phyloP scores from a whole-genome alignment of 2,888 invertebrate genomes.

The Dichetophora obliterata region DNA sequence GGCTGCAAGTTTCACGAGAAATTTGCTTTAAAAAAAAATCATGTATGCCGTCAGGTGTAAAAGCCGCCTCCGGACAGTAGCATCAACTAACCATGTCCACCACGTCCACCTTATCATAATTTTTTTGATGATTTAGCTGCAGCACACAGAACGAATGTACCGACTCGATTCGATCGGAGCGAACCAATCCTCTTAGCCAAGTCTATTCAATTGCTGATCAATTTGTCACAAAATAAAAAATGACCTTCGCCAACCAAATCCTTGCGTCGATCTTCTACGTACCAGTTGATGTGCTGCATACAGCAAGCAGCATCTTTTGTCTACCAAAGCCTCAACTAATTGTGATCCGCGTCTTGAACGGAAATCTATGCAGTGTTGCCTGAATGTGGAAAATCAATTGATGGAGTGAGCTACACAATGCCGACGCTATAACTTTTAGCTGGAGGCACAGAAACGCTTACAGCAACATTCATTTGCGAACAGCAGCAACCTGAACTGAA shows the following conservation, averaged over 20 bases:
- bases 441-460: slow-evolving; percentile 32
- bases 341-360: background rate
- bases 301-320: background rate
- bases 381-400: slow-evolving; percentile 26
- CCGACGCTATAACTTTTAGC: background rate
- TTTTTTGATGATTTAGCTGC: slow-evolving; percentile 34
- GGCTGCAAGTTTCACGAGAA: slow-evolving; percentile 7
- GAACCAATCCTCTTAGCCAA: background rate
- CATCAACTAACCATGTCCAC: slow-evolving; percentile 3
- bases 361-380: background rate
- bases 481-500: slow-evolving; percentile 56
- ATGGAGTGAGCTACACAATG: background rate
- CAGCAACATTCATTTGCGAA: slow-evolving; percentile 45
- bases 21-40: background rate
- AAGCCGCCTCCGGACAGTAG: slow-evolving; percentile 17
- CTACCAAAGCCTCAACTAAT: slow-evolving; percentile 8
- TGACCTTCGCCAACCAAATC: slow-evolving; percentile 42
- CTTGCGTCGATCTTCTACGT: background rate
- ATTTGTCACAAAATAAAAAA: slow-evolving; percentile 57
- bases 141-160: slow-evolving; percentile 6
- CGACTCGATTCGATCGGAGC: background rate
- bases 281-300: background rate
- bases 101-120: slow-evolving; percentile 48
- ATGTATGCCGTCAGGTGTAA: slow-evolving; percentile 13
- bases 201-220: slow-evolving; percentile 51